Base-by-base conservation (phyloP, 2,888 invertebrate genomes). In the Metacarcinus magister region DNA sequence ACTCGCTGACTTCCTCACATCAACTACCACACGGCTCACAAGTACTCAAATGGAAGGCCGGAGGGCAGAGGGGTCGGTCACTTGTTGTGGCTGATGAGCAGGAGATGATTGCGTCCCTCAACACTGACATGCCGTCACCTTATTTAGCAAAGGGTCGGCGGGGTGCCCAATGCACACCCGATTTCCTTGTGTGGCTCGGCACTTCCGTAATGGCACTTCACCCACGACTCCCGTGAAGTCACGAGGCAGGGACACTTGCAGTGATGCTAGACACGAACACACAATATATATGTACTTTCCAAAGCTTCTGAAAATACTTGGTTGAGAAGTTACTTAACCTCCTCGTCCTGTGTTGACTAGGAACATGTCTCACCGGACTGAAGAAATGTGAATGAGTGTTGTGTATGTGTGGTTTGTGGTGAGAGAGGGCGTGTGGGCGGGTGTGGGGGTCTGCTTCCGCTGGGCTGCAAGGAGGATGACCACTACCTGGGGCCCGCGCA, bases 401-500 rank as follows among this genome's bases (percentile, higher is more conserved):
- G 95, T 93, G 95, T 54, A 87, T 93, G 93, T 54, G 95, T 48
- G 75, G 95, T 39, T 87, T 75, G 93, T 39, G 95, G 87, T 39
- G 92, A 75, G 75, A 28, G 32, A 32, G 94, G 94, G 94, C 39
- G 87, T 82, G 89, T 89, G 44, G 95, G 90, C 89, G 67, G 93
- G 82, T 87, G 95, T 39, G 95, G 92, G 89, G 95, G 94, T 54
- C 94, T 60, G 93, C 92, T 95, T 93, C 95, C 95, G 93, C 44
- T 93, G 93, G 54, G 54, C 95, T n/a, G 90, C 93, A 48, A 93
- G 93, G 96, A 95, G 96, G 95, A 95, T 95, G 96, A 94, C 96
- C 96, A 87, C 89, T 90, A 92, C 89, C 67, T 75, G 90, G 67
- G 67, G 7, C 96, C 46, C 46, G 75, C 44, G 90, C 89, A 48